These are phyloP conservation scores for Ictalurus punctatus DNA, from an alignment of 2,113 vertebrate genomes.

Conservation along the genomic window DNA sequence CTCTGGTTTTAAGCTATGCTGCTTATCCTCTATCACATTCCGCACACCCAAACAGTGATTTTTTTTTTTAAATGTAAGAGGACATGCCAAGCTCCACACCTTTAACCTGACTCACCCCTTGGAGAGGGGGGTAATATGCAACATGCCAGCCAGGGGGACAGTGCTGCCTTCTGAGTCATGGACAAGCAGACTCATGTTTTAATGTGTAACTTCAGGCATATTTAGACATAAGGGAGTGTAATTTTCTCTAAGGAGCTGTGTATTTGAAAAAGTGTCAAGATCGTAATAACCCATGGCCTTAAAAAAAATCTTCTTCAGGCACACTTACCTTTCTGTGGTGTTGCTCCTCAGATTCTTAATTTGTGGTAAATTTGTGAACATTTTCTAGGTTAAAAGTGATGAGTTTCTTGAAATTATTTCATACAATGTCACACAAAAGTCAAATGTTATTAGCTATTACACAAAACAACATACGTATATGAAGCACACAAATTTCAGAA, in stretches of 20 bases:
- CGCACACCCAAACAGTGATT: background rate
- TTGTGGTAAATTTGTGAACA: background rate
- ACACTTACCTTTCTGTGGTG: background rate
- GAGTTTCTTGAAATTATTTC: background rate
- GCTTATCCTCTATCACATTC: too few relatives aligned
- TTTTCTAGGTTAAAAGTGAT: background rate
- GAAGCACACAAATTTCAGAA: too few relatives aligned
- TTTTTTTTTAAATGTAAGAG: background rate
- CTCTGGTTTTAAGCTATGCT: background rate
- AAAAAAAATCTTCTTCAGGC: background rate
- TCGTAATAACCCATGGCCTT: background rate
- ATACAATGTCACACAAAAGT: background rate
- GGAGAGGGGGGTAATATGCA: background rate
- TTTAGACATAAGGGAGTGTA: slow-evolving; percentile 41
- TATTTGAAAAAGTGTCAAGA: background rate
- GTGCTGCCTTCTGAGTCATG: slow-evolving; percentile 65
- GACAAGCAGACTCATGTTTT: slow-evolving; percentile 69
- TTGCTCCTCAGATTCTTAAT: background rate
- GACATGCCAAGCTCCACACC: slow-evolving; percentile 37
- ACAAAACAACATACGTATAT: too few relatives aligned
- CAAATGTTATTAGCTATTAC: background rate
- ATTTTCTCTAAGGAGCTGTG: background rate
- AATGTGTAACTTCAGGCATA: slow-evolving; percentile 47
- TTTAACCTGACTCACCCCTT: slow-evolving; percentile 40
- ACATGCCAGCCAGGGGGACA: background rate